Evolutionary conservation across 2,113 vertebrate genomes (phyloP), one percentile per base, ranked within the genome.

Genomic region (Amia ocellicauda): DNA sequence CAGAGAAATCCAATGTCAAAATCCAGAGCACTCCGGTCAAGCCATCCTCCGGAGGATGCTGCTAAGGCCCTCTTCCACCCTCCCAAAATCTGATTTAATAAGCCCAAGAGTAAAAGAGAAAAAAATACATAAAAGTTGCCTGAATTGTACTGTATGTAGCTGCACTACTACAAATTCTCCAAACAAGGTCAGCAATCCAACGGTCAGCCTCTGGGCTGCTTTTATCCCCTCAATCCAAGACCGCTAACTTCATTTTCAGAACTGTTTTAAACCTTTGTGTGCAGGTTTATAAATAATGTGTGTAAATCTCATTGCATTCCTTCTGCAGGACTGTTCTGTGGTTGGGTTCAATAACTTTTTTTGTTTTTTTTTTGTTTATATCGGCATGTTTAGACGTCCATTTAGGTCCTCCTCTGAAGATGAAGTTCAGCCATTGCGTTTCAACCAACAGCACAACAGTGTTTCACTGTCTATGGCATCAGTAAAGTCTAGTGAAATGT

Each of bases 1-100:
- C 91, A 0, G 95, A 97, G 80, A 98, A 96, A 82, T 95, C 95
- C 79, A 96, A 97, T 72, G 93, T 98, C 77, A 97, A 96, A 88
- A 97, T 98, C 82, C 92, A 98, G 88, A 98, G 96, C 93, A 97
- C 94, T 88, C 96, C 95, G 17, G 95, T 98, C 78, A 98, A 97
- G 89, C 90, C 93, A 77, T 92, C 94, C 68, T 90, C 93, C 2
- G 95, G 94, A 83, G 94, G 94, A 79, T 98, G 95, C 93, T 98
- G 87, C 78, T 89, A 84, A 88, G 79, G 63, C 42, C 58, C 41
- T 1, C 5, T 2, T 20, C 69, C 55, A 51, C 56, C 57, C 36
- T 31, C 27, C 22, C 58, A 66, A 73, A 28, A 14, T 63, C 68
- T 31, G 61, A 70, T 58, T 68, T 76, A 69, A 73, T 60, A 70